Conservation (phyloP, 1,140 invertebrate species). For the Penaeus japonicus region DNA sequence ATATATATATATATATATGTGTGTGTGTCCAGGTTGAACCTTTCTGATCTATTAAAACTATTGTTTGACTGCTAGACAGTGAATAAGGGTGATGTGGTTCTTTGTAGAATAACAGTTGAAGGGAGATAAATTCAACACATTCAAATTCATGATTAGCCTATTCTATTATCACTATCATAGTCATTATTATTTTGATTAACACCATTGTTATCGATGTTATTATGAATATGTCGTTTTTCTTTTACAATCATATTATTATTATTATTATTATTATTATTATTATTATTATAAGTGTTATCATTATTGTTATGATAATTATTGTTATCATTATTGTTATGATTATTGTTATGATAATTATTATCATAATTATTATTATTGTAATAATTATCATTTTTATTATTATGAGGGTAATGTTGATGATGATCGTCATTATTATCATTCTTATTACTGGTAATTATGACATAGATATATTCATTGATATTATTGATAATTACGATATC, state of each 20-base stretch:
- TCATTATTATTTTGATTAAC: neutral
- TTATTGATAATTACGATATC: neutral
- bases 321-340: no score
- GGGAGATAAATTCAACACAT: no score
- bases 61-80: no score
- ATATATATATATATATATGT: constrained; percentile 26
- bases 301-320: no score
- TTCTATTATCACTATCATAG: neutral
- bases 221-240: no score
- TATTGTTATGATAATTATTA: no score
- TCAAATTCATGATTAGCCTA: no score
- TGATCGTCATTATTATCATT: neutral
- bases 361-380: no score
- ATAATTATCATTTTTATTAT: neutral
- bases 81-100: no score
- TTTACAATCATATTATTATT: neutral
- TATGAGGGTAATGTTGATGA: neutral
- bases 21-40: neutral
- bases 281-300: no score
- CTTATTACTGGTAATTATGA: neutral
- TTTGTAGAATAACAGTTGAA: no score
- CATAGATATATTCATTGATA: neutral
- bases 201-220: no score
- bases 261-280: neutral
- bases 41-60: neutral